Conservation (phyloP, 2,113 vertebrate genomes). For the Burhinus oedicnemus region DNA sequence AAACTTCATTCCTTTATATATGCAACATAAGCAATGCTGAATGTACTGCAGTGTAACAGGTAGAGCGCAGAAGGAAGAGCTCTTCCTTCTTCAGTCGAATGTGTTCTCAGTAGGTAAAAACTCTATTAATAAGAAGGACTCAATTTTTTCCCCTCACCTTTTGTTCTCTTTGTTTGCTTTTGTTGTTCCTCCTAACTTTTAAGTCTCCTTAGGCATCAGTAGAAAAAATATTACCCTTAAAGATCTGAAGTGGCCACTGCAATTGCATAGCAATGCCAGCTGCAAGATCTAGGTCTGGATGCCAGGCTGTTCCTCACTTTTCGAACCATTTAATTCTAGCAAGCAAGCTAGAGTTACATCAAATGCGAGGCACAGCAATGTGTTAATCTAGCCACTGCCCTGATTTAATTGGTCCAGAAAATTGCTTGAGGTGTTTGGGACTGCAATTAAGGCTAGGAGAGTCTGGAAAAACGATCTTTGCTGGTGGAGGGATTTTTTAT, state of each 20-base stretch:
- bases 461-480: conserved; percentile 39
- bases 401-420: conserved; percentile 68
- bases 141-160: background rate
- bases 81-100: background rate
- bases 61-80: background rate
- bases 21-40: background rate
- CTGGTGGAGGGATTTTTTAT: background rate
- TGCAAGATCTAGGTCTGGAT: conserved; percentile 17
- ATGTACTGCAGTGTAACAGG: background rate
- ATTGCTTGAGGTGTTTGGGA: conserved; percentile 58
- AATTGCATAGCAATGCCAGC: background rate
- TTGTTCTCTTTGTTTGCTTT: background rate
- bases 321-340: background rate
- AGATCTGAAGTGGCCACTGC: background rate
- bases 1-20: background rate
- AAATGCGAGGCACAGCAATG: background rate
- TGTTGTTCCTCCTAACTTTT: background rate
- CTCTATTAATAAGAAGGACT: background rate
- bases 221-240: background rate
- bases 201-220: background rate
- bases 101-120: background rate
- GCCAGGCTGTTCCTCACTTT: conserved; percentile 33
- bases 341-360: background rate
- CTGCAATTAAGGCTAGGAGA: conserved; percentile 68
- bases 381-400: conserved; percentile 39